Evolutionary conservation across 1,140 invertebrate genomes (phyloP), one percentile per base, ranked within the genome.

Genomic region (Melitaea cinxia): DNA sequence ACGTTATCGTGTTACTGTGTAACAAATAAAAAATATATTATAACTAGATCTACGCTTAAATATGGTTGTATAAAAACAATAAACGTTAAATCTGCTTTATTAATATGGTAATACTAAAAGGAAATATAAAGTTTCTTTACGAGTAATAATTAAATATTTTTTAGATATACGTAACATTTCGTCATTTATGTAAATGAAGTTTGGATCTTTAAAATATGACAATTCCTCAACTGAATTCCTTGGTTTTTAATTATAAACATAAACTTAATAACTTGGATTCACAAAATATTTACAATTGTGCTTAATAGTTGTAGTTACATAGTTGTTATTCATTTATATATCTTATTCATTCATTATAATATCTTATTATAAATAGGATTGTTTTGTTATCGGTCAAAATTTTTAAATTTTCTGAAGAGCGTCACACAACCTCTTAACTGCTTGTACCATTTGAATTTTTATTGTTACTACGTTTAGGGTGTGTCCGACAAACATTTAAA

Each of bases 401-500:
- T n/a, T n/a, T n/a, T n/a, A 26, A 33, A 6, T 17, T 42, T 42
- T 17, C 15, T 3, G 37, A 7, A 42, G n/a, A 1, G 37, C 9
- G 14, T 33, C n/a, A 19, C 14, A 17, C n/a, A 2, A 42, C 7
- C 15, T 42, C 15, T 5, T 17, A 42, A 17, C 6, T 42, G n/a
- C n/a, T n/a, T n/a, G n/a, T n/a, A 42, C 37, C 37, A 15, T 42
- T 42, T 17, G 12, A 23, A 10, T 6, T 42, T 42, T 19, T 19
- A 17, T 59, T 30, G 6, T 28, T 30, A 54, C 19, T 53, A 28
- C 24, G 23, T 33, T 37, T 42, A 61, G 30, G 65, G 59, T 33
- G 52, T 57, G 58, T 57, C 59, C 59, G 45, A 5, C 9, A n/a
- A 52, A 24, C 47, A 62, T 56, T 62, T 57, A 68, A 53, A 61